Evolutionary conservation across 1,140 invertebrate species (phyloP).

Genomic region (Hyphantria cunea): DNA sequence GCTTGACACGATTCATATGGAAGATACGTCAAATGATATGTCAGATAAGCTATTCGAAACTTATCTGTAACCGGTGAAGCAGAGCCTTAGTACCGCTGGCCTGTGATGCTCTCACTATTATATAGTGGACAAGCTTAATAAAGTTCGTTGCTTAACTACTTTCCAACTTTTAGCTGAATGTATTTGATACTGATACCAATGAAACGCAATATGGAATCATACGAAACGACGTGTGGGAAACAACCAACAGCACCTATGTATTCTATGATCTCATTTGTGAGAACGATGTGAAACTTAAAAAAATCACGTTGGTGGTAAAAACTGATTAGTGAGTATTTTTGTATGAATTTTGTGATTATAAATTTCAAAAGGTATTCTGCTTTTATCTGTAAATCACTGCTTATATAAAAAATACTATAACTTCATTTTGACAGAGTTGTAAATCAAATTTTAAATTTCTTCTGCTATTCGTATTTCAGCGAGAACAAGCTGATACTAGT

Average conservation of each 20-base stretch:
- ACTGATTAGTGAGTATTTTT: constrained; percentile 53
- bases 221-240: constrained; percentile 51
- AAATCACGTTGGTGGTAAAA: constrained; percentile 48
- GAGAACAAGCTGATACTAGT: constrained; percentile 50
- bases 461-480: constrained; percentile 40
- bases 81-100: too few relatives aligned
- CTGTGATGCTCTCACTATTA: too few relatives aligned
- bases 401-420: not conserved
- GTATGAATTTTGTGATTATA: not conserved
- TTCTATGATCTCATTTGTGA: constrained; percentile 76
- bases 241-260: constrained; percentile 61
- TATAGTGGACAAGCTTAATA: too few relatives aligned
- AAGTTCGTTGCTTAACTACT: too few relatives aligned
- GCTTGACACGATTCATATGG: too few relatives aligned
- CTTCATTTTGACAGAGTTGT: too few relatives aligned
- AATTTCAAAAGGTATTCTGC: not conserved
- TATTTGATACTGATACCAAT: too few relatives aligned
- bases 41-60: too few relatives aligned
- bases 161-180: too few relatives aligned
- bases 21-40: too few relatives aligned
- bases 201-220: constrained; percentile 53
- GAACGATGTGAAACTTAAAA: constrained; percentile 44
- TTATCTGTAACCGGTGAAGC: too few relatives aligned
- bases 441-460: too few relatives aligned
- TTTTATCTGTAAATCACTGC: not conserved